Base-by-base conservation (phyloP, 2,888 invertebrate genomes). In the Neocrepidodera transversa region DNA sequence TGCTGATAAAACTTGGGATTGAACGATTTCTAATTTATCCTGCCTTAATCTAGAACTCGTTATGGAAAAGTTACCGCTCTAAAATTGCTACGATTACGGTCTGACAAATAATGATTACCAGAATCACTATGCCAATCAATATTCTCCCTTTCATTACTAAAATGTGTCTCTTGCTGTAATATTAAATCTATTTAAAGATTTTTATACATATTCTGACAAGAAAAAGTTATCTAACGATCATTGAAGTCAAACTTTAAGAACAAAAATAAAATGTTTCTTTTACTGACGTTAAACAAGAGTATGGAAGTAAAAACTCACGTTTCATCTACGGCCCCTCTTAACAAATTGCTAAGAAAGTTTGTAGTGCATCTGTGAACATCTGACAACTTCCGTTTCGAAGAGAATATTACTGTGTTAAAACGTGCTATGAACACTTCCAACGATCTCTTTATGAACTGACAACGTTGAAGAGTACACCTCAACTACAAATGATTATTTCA, bases 311-410 rank as follows among this genome's bases (percentile, higher is more conserved):
- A 40, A 32, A 32, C 28, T 14, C n/a, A 30, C 32, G 18, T 32
- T 20, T 43, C 7, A 53, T 53, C 43, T 35, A 13, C 16, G 43
- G 36, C 32, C 43, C 30, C 32, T 53, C 32, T 32, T 32, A 53
- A 20, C 32, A 53, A 43, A 53, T 53, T 43, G 52, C 43, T 53
- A 43, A 17, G 52, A 42, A 53, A 53, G 13, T 53, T 52, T 52
- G 28, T 53, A 43, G 52, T 43, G 43, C 30, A 43, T 11, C 52
- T 43, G 52, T 2, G 43, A 53, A 53, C 43, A 53, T 18, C 42
- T 43, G 43, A 53, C 42, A 43, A 53, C 52, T 53, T 18, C 20
- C 18, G 23, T 40, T 17, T 32, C 32, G 5, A 14, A 36, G 40
- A 28, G 51, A 28, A 51, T 35, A 38, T 52, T 32, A 43, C 52